A percentile compares a stretch with the other conserved stretches of the same genome.
Conservation (phyloP, 2,888 invertebrate genomes). For the Diloba caeruleocephala region DNA sequence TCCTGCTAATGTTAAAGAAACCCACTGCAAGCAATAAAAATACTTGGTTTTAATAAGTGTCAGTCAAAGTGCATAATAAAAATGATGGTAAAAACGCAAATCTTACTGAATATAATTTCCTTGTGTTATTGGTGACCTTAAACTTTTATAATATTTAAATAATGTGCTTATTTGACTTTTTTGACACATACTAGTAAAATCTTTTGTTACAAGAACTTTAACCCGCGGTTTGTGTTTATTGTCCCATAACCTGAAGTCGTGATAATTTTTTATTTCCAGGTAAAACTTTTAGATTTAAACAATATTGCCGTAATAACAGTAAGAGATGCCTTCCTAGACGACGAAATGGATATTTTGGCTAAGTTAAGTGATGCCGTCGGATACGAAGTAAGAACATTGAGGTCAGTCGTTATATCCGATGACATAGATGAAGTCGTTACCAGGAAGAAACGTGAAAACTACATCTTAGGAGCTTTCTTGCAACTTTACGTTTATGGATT, state of each 20-base stretch:
- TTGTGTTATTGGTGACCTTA: constrained; percentile 17
- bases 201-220: constrained; percentile 45
- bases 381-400: constrained; percentile 78
- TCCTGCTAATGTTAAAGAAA: constrained; percentile 37
- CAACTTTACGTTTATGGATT: constrained; percentile 80
- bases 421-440: constrained; percentile 47
- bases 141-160: constrained; percentile 18
- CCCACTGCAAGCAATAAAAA: constrained; percentile 24
- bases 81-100: constrained; percentile 17
- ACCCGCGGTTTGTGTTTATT: constrained; percentile 41
- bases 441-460: constrained; percentile 59
- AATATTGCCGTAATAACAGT: constrained; percentile 82
- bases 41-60: constrained; percentile 24
- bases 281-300: constrained; percentile 75
- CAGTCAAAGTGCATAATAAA: constrained; percentile 4
- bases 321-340: constrained; percentile 76
- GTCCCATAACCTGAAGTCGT: constrained; percentile 21
- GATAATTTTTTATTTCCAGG: constrained; percentile 70
- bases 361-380: constrained; percentile 71
- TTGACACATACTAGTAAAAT: not conserved
- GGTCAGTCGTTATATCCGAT: constrained; percentile 75
- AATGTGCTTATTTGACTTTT: no score
- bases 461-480: constrained; percentile 63
- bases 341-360: constrained; percentile 69
- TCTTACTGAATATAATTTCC: constrained; percentile 2